Base-by-base conservation (phyloP, 2,888 invertebrate genomes). In the Morpho deidamia region DNA sequence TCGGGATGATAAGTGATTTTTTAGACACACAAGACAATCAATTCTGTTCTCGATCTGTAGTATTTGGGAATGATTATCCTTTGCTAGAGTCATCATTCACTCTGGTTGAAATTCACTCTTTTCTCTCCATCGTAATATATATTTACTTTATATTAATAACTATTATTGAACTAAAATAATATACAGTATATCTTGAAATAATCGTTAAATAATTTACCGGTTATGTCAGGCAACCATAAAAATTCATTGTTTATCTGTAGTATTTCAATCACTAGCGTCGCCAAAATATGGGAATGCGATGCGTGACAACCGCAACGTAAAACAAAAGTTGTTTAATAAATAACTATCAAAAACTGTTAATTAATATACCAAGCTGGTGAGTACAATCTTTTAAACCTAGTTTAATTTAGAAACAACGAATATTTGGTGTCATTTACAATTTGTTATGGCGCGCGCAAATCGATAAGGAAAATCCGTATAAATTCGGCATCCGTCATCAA, bases 221-320 rank as follows among this genome's bases (percentile, higher is more conserved):
- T 23, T 23, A 23, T 23, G 5, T 23, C 23, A 23, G 23, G 23
- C 23, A 23, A 23, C 23, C 23, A 5, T 23, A 23, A 1, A 23
- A 23, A 23, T 5, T 3, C 23, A 23, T 11, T 44, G 41, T 11
- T 11, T 43, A 48, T 41, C 52, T 58, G 52, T 61, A 56, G 33
- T 48, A 43, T 61, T 48, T 60, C 51, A 54, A 65, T 61, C 84
- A 81, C 83, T 85, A 79, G 64, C 65, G 66, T 77, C 75, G 71
- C 76, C 84, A 88, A 84, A 23, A 23, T 78, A 87, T 86, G 86
- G 87, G 79, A 81, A 81, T 78, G 76, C 79, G 80, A 66, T 81
- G 82, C 81, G 76, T 86, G 88, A 83, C 85, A 86, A 82, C 78
- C 74, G 77, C 77, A 74, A 72, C 72, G 71, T 76, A 74, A 79